Evolutionary conservation across 1,140 invertebrate genomes (phyloP), one percentile per base, ranked within the genome.

Genomic region (Drosophila elegans): DNA sequence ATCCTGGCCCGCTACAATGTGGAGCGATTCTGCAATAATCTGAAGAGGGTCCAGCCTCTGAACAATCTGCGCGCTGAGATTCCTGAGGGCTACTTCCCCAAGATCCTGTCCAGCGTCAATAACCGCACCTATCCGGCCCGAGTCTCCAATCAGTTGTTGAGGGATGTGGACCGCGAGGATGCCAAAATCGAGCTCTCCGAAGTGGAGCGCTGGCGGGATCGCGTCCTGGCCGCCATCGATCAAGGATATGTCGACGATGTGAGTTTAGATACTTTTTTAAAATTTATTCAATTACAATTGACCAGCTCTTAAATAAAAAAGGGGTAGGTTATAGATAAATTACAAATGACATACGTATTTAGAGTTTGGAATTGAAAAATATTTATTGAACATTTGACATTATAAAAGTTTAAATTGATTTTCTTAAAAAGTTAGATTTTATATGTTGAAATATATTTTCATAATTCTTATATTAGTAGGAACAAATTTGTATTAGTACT

Each of bases 201-300:
- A 13, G 86, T 95, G 88, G 93, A 94, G 71, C 90, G 93, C 10
- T 95, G 94, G 94, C 93, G 93, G 25, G 93, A 94, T 74, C 93
- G 95, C 11, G 80, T 96, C 2, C 91, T 94, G 54, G 94, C 94
- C 38, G 95, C 94, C 45, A 95, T 96, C 67, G 93, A 95, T 68
- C 93, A 93, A 46, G 95, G 95, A 11, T 91, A 77, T 48, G 92
- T 94, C 2, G 76, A 85, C 11, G 71, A 91, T 80, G 93, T 93
- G 71, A 91, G 91, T 16, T 44, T 1, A 12, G 45, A 11, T 0
- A 25, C 25, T 1, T 12, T 12, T 0, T 12, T 11, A 0, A 46
- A 6, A 46, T 1, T 1, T 41, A 6, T 13, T 7, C 5, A 41
- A 4, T 0, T 5, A 2, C 2, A 41, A 11, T 12, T 38, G 3